These are phyloP conservation scores for Spea bombifrons DNA, from an alignment of 2,113 vertebrate genomes.

Conservation along the genomic window DNA sequence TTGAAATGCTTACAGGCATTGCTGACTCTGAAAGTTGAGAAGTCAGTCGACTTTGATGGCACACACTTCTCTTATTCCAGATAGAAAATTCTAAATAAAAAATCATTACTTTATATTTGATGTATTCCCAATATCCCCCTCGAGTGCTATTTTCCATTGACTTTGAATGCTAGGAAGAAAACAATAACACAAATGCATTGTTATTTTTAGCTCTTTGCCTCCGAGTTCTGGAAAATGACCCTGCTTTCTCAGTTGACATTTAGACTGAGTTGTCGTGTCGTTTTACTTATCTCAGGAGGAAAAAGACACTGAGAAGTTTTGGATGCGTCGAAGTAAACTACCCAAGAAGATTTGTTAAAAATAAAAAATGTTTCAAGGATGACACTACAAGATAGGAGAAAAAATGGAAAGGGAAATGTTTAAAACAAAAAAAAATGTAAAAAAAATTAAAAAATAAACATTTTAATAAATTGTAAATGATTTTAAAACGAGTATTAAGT, in stretches of 20 bases:
- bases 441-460: too few relatives aligned
- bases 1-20: too few relatives aligned
- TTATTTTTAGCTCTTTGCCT: not conserved
- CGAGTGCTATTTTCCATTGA: not conserved
- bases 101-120: not conserved
- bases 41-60: too few relatives aligned
- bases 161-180: not conserved
- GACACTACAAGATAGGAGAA: not conserved
- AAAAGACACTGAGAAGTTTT: not conserved
- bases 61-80: too few relatives aligned
- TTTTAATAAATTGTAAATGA: too few relatives aligned
- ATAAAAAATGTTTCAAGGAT: not conserved
- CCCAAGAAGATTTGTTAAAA: not conserved
- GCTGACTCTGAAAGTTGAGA: too few relatives aligned
- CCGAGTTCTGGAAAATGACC: not conserved
- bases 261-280: not conserved
- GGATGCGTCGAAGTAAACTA: not conserved
- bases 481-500: too few relatives aligned
- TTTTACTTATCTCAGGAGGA: conserved; percentile 3
- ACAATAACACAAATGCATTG: not conserved
- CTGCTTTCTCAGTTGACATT: not conserved
- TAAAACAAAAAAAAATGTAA: too few relatives aligned
- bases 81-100: too few relatives aligned
- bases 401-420: too few relatives aligned
- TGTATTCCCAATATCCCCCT: not conserved